These are phyloP conservation scores for Drosophila nebulosa DNA, from an alignment of 1,140 invertebrate genomes.

Conservation along the genomic window DNA sequence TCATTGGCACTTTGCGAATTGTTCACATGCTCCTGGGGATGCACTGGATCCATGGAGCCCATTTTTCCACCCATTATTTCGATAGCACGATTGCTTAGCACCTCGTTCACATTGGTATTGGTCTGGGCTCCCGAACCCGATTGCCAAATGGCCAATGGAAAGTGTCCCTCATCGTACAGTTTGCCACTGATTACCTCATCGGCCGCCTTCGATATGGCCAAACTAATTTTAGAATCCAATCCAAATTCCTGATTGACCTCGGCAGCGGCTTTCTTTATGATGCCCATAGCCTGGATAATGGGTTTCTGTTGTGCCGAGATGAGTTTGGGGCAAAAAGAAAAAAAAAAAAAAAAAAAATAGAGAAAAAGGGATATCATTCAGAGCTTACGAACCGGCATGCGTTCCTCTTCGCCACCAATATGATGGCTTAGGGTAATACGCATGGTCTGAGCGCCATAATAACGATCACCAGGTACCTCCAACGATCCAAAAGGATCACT, in stretches of 20 bases:
- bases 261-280: conserved; percentile 98
- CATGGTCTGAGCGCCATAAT: conserved; percentile 99
- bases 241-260: conserved; percentile 96
- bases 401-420: conserved; percentile 95
- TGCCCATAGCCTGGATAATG: conserved; percentile 96
- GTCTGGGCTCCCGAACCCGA: conserved; percentile 99
- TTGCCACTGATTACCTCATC: conserved; percentile 98
- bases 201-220: conserved; percentile 93
- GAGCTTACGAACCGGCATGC: conserved; percentile 90
- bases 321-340: not conserved
- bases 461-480: conserved; percentile 93
- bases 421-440: conserved; percentile 97
- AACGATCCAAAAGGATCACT: conserved; percentile 96
- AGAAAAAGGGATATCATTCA: too few species aligned
- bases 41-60: conserved; percentile 96
- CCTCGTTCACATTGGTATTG: conserved; percentile 99
- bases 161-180: conserved; percentile 95
- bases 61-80: conserved; percentile 95
- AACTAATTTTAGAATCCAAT: conserved; percentile 91
- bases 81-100: conserved; percentile 96
- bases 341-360: not conserved
- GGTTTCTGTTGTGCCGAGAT: conserved; percentile 84
- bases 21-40: conserved; percentile 99
- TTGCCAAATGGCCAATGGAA: conserved; percentile 99
- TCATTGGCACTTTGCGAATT: conserved; percentile 99